Base-by-base conservation (phyloP, 2,888 invertebrate species). In the Hydroisotoma schaefferi region DNA sequence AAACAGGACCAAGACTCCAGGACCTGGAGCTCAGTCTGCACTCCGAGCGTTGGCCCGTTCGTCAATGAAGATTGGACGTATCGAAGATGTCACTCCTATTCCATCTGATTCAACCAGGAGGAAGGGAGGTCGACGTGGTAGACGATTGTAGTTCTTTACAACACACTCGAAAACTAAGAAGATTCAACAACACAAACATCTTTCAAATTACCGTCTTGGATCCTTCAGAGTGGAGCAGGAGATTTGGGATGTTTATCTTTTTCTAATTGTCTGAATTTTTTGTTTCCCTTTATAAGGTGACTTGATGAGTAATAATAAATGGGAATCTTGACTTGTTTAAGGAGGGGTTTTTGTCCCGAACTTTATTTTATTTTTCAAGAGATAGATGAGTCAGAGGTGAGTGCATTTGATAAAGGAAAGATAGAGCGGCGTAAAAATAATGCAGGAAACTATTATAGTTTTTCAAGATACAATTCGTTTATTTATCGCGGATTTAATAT, bases 101-200 rank as follows among this genome's bases (percentile, higher is more conserved):
- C 99, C 99, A 75, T 95, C 97, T 58, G 99, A 99, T 81, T 90
- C 94, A 67, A 99, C 98, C 57, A 88, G 99, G 78, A 94, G 98
- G 85, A 99, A 99, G 91, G 98, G 98, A 77, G 99, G 99, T 81
- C 88, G 99, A 77, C 90, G 99, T 83, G 99, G 99, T 83, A 90
- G 99, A 81, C 88, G 99, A 83, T 86, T 99, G 86, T 99, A 95
- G 84, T 81, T 27, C 10, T 29, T 43, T 23, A 28, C 40, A 40
- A 18, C 20, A 15, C 20, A 40, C n/a, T 40, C n/a, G 5, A 40
- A 40, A 40, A 22, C 29, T 57, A 48, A 29, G 57, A 55, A 18
- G 46, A 55, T 28, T 55, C 55, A 47, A 26, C 33, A 54, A 59
- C 58, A 56, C 33, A 51, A 38, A 59, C 56, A 18, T 57, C n/a